Evolutionary conservation across 1,140 invertebrate genomes (phyloP).

Genomic region (Drosophila auraria): DNA sequence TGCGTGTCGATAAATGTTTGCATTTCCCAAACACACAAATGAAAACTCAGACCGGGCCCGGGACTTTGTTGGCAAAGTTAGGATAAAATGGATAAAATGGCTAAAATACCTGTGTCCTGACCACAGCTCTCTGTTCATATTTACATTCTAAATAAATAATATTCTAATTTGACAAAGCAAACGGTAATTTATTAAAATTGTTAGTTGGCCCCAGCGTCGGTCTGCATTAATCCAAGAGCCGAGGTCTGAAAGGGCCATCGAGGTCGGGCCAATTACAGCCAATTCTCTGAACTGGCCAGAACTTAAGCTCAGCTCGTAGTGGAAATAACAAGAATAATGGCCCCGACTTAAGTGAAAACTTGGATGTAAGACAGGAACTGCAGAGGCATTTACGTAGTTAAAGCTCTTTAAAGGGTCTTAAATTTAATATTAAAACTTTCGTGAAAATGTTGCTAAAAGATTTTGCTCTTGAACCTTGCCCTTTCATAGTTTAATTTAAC

Average conservation of each 20-base stretch:
- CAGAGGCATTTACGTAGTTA: neutral
- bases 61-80: conserved; percentile 46
- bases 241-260: conserved; percentile 22
- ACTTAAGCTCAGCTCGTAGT: conserved; percentile 2
- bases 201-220: conserved; percentile 44
- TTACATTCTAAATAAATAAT: conserved; percentile 84
- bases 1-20: conserved; percentile 80
- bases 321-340: conserved; percentile 29
- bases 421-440: no score
- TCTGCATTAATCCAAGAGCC: conserved; percentile 55
- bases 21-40: conserved; percentile 62
- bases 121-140: conserved; percentile 73
- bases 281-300: conserved; percentile 11
- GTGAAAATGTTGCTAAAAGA: neutral
- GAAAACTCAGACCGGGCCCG: conserved; percentile 12
- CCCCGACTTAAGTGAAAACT: conserved; percentile 28
- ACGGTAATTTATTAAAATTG: conserved; percentile 80
- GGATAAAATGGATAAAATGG: conserved; percentile 73
- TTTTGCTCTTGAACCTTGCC: neutral
- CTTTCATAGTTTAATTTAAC: neutral
- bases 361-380: conserved; percentile 9
- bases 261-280: conserved; percentile 33
- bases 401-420: no score
- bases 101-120: conserved; percentile 67
- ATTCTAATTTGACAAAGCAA: conserved; percentile 84